Conservation (phyloP, 2,797 vertebrate species). For the Steatocranus sp. region DNA sequence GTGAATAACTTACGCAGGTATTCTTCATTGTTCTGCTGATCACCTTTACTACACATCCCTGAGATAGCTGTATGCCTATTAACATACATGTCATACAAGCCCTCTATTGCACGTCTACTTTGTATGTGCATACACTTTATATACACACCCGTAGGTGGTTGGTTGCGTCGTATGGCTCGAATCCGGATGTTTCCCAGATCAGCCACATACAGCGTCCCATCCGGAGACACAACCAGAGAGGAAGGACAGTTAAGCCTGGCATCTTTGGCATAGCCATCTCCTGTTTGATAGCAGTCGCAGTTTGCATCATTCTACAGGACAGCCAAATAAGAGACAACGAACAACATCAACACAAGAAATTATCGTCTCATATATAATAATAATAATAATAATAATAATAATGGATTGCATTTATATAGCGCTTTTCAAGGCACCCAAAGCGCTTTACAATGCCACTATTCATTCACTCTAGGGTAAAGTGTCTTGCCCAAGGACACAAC, state of each 20-base stretch:
- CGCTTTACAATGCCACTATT: no score
- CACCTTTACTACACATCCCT: not conserved
- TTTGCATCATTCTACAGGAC: conserved; percentile 85
- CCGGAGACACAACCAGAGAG: conserved; percentile 92
- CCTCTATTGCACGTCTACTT: not conserved
- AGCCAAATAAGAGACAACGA: not conserved
- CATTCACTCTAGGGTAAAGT: no score
- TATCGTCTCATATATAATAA: not conserved
- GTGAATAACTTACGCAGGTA: not conserved
- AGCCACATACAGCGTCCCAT: conserved; percentile 92
- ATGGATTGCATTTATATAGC: no score
- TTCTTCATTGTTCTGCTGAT: not conserved
- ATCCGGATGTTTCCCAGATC: conserved; percentile 96
- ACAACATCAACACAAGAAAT: not conserved
- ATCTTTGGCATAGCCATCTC: conserved; percentile 95
- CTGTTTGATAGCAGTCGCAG: conserved; percentile 95
- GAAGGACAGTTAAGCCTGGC: conserved; percentile 90
- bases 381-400: no score
- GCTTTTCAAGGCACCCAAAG: no score
- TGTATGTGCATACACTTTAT: not conserved
- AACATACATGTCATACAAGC: not conserved
- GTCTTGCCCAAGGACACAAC: no score
- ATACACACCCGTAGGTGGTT: conserved; percentile 72
- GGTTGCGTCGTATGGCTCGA: conserved; percentile 88
- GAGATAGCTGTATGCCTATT: not conserved